Evolutionary conservation across 2,888 invertebrate genomes (phyloP).

Genomic region (Trichopoda pennipes): DNA sequence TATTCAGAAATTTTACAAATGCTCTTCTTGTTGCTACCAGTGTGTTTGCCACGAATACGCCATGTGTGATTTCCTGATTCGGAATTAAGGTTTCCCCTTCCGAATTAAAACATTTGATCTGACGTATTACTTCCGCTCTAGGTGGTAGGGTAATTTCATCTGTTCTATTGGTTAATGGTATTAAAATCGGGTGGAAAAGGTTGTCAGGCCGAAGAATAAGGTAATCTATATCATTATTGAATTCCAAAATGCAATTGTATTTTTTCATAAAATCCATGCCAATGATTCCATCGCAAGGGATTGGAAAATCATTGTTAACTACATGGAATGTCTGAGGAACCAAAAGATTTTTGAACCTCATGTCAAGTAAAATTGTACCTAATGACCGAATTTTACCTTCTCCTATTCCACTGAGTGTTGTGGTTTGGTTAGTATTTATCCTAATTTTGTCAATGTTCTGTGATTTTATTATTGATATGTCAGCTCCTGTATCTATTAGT

Average conservation of each 20-base stretch:
- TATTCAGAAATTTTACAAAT: background rate
- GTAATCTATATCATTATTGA: no score
- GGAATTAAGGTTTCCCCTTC: background rate
- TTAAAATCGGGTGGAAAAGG: no score
- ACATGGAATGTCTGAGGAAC: background rate
- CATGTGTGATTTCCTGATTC: background rate
- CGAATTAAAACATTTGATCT: no score
- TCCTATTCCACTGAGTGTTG: background rate
- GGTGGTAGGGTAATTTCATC: no score
- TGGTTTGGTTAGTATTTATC: background rate
- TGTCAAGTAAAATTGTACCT: background rate
- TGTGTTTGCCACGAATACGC: background rate
- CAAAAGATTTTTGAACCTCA: slow-evolving; percentile 9
- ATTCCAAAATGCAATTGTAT: background rate
- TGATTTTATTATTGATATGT: background rate
- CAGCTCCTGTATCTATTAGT: background rate
- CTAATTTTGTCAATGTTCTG: no score
- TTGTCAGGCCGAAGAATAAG: no score
- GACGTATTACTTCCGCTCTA: no score
- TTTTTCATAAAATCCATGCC: background rate
- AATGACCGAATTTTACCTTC: slow-evolving; percentile 2
- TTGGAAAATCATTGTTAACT: no score
- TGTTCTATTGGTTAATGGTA: no score
- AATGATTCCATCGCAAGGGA: background rate
- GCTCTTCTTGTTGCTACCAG: background rate